These are phyloP conservation scores for Gallinago stenura DNA, from an alignment of 2,797 vertebrate genomes.

Conservation along the genomic window DNA sequence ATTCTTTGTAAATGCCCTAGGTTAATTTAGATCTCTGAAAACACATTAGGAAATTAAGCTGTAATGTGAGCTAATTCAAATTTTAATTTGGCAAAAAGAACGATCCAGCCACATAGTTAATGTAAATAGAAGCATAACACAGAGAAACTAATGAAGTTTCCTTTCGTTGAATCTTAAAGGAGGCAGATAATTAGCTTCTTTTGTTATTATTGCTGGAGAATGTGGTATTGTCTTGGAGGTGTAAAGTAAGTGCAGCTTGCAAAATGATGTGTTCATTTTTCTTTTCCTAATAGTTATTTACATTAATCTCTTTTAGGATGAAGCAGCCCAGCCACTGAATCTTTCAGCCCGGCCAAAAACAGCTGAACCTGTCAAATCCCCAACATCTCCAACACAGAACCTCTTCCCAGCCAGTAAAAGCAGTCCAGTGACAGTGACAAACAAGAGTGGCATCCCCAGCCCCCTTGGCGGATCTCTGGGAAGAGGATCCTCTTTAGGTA, in stretches of 20 bases:
- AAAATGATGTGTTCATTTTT: constrained; percentile 81
- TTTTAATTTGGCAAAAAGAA: constrained; percentile 98
- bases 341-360: constrained; percentile 93
- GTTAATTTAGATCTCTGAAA: constrained; percentile 86
- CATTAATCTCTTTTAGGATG: constrained; percentile 85
- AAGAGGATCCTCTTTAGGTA: constrained; percentile 92
- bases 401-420: constrained; percentile 88
- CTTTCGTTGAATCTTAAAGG: constrained; percentile 82
- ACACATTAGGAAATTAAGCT: constrained; percentile 92
- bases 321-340: constrained; percentile 94
- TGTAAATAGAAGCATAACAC: constrained; percentile 88
- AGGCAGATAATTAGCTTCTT: constrained; percentile 90
- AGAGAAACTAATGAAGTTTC: constrained; percentile 87
- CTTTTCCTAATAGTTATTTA: constrained; percentile 79
- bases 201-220: constrained; percentile 83
- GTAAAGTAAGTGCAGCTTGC: constrained; percentile 79
- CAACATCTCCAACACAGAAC: constrained; percentile 88
- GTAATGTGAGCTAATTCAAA: constrained; percentile 93
- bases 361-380: constrained; percentile 87
- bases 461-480: constrained; percentile 84
- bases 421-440: constrained; percentile 85
- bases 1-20: constrained; percentile 85
- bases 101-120: constrained; percentile 89
- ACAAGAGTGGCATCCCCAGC: constrained; percentile 91
- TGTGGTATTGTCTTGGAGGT: constrained; percentile 87